phyloP scores from a whole-genome alignment of 1,140 invertebrate genomes.

The Drosophila pallidifrons region DNA sequence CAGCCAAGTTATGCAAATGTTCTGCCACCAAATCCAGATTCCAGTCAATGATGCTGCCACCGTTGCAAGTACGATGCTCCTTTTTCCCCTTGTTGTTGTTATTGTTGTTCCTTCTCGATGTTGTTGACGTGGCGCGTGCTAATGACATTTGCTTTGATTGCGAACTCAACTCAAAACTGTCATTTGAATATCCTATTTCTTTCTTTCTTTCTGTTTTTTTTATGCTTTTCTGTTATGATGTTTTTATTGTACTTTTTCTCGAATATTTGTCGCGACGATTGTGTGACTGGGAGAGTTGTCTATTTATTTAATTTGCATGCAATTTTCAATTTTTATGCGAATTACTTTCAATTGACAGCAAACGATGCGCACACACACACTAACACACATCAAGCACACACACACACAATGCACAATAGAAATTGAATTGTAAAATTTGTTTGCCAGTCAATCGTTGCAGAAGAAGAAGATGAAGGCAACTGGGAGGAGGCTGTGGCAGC shows the following conservation, averaged over 20 bases:
- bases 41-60: slow-evolving; percentile 17
- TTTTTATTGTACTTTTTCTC: too few species aligned
- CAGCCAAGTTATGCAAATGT: slow-evolving; percentile 80
- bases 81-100: slow-evolving; percentile 14
- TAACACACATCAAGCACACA: slow-evolving; percentile 2
- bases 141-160: slow-evolving; percentile 82
- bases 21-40: slow-evolving; percentile 31
- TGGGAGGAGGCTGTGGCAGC: slow-evolving; percentile 10
- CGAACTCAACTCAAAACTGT: slow-evolving; percentile 67
- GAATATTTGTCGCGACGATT: neutral
- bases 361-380: slow-evolving; percentile 66
- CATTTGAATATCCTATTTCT: slow-evolving; percentile 41
- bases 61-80: slow-evolving; percentile 23
- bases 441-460: slow-evolving; percentile 66
- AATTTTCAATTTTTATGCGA: slow-evolving; percentile 81
- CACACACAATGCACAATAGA: slow-evolving; percentile 67
- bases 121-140: slow-evolving; percentile 66
- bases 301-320: slow-evolving; percentile 83
- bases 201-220: slow-evolving; percentile 11
- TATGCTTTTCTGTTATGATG: slow-evolving; percentile 7
- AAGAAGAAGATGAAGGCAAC: slow-evolving; percentile 35
- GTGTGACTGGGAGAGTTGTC: slow-evolving; percentile 47
- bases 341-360: slow-evolving; percentile 78
- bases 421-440: slow-evolving; percentile 84
- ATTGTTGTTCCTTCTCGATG: neutral